These are phyloP conservation scores for Tetragonisca angustula DNA, from an alignment of 2,888 invertebrate species.

Conservation along the genomic window DNA sequence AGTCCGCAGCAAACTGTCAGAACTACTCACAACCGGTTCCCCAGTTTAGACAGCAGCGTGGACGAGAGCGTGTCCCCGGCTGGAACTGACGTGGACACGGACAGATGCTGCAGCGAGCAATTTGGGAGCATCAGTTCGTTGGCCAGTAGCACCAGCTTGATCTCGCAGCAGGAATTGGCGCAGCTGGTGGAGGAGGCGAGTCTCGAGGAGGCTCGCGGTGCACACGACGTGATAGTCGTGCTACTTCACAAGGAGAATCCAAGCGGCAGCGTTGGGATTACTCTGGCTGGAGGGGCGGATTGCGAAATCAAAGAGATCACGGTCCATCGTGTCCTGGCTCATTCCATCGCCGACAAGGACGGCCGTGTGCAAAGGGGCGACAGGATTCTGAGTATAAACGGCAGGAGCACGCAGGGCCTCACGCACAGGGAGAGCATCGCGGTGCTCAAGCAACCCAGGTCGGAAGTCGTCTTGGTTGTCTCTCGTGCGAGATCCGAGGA, in stretches of 20 bases:
- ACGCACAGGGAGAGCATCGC: slow-evolving; percentile 95
- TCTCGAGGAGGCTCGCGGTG: slow-evolving; percentile 85
- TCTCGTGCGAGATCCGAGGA: slow-evolving; percentile 85
- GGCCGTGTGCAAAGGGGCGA: slow-evolving; percentile 94
- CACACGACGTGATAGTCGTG: slow-evolving; percentile 87
- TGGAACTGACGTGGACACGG: slow-evolving; percentile 74
- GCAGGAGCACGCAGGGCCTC: slow-evolving; percentile 91
- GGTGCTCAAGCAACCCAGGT: slow-evolving; percentile 92
- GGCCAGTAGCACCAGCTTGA: slow-evolving; percentile 86
- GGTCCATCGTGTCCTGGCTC: slow-evolving; percentile 94
- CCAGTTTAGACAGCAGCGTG: slow-evolving; percentile 85
- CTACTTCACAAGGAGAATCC: slow-evolving; percentile 88
- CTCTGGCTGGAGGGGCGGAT: slow-evolving; percentile 94
- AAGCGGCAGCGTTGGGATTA: slow-evolving; percentile 93
- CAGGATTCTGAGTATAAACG: slow-evolving; percentile 95
- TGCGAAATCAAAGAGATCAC: slow-evolving; percentile 97
- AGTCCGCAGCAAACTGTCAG: slow-evolving; percentile 22
- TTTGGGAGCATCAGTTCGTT: slow-evolving; percentile 86
- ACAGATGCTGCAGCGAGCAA: slow-evolving; percentile 80
- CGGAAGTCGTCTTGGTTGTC: slow-evolving; percentile 92
- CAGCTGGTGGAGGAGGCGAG: slow-evolving; percentile 88
- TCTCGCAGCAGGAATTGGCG: slow-evolving; percentile 87
- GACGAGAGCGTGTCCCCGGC: slow-evolving; percentile 79
- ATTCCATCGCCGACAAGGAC: slow-evolving; percentile 94
- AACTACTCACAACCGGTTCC: slow-evolving; percentile 83